Percentiles rank a stretch among this genome's conserved stretches.
phyloP scores from a whole-genome alignment of 2,888 invertebrate species.

The Augochlorella aurata region DNA sequence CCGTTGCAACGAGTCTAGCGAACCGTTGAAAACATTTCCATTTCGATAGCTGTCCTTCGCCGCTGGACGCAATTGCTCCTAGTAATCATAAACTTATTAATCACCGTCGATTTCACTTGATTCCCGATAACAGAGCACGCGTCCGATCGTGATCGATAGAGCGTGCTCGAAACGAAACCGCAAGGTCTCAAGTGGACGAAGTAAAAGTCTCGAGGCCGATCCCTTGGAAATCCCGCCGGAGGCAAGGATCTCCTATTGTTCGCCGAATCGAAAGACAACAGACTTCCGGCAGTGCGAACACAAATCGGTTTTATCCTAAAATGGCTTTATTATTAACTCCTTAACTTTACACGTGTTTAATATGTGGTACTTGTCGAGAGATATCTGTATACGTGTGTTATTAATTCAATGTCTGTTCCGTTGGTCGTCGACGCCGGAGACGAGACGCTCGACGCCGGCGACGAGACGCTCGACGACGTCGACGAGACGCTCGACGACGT shows the following conservation, averaged over 20 bases:
- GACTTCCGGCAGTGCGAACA: not conserved
- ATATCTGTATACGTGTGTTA: constrained; percentile 71
- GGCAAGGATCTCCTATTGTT: not conserved
- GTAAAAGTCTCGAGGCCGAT: not conserved
- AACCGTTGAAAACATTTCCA: not conserved
- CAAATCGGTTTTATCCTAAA: constrained; percentile 71
- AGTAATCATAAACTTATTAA: constrained; percentile 7
- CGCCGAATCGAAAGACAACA: not conserved
- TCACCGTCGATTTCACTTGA: not conserved
- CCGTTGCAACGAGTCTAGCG: not conserved
- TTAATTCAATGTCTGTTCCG: constrained; percentile 59
- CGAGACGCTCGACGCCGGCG: not conserved
- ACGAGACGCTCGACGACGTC: not conserved
- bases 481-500: constrained; percentile 5
- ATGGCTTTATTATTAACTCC: constrained; percentile 80
- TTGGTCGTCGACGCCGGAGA: constrained; percentile 40
- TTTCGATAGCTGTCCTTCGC: not conserved
- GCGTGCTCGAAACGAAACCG: not conserved
- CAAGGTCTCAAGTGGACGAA: not conserved
- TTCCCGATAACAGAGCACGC: not conserved
- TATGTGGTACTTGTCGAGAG: constrained; percentile 76
- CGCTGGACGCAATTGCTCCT: not conserved
- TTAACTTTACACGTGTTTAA: constrained; percentile 79
- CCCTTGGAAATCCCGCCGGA: constrained; percentile 3
- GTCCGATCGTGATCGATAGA: constrained; percentile 1